These are phyloP conservation scores for Micromesistius poutassou DNA, from an alignment of 2,797 vertebrate genomes.

Conservation along the genomic window DNA sequence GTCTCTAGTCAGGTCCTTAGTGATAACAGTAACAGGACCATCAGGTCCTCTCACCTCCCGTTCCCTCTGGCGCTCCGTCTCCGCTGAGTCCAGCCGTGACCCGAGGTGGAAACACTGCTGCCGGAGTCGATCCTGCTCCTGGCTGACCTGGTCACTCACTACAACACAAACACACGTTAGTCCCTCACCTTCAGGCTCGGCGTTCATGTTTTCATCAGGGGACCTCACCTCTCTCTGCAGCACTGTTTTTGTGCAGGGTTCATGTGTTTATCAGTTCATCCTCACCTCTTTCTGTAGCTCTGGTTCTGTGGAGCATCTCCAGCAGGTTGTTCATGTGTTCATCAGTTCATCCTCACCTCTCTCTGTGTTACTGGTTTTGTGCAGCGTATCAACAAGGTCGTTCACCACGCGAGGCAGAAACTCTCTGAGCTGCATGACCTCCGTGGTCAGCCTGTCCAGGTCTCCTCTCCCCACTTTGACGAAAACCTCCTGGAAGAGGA, in stretches of 20 bases:
- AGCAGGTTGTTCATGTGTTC: background rate
- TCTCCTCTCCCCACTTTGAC: constrained; percentile 81
- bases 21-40: background rate
- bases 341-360: constrained; percentile 58
- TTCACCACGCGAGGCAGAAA: constrained; percentile 85
- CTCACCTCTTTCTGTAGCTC: no score
- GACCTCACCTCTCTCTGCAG: background rate
- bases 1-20: no score
- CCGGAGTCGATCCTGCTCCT: constrained; percentile 77
- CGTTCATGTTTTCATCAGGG: background rate
- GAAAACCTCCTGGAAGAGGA: constrained; percentile 60
- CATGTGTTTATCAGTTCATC: no score
- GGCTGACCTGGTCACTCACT: constrained; percentile 41
- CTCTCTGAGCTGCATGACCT: constrained; percentile 91
- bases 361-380: constrained; percentile 71
- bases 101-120: constrained; percentile 82
- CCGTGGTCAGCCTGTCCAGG: constrained; percentile 85
- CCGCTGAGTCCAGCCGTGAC: constrained; percentile 77
- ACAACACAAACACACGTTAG: constrained; percentile 23
- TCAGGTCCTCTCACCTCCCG: constrained; percentile 75
- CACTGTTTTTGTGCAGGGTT: constrained; percentile 66
- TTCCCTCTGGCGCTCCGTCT: constrained; percentile 80
- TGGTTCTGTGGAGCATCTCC: no score
- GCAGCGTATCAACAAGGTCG: constrained; percentile 74
- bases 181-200: background rate